Conservation (phyloP, 2,888 invertebrate genomes). For the Thereva nobilitata region DNA sequence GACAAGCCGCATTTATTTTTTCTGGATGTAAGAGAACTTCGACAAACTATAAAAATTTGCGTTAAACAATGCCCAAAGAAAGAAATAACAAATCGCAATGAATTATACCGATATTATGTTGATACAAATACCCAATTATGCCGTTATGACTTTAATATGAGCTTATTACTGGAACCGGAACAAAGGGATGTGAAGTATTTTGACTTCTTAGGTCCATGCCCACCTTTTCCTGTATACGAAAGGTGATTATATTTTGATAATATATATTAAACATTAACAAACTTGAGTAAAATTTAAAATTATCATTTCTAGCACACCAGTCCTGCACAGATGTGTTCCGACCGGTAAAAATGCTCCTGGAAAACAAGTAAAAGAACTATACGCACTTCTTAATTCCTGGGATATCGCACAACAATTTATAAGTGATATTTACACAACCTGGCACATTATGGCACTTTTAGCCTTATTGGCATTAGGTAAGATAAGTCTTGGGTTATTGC, state of each 20-base stretch:
- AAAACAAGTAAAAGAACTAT: conserved; percentile 71
- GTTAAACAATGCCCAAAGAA: conserved; percentile 83
- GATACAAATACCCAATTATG: conserved; percentile 78
- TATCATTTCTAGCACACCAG: conserved; percentile 68
- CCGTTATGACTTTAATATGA: conserved; percentile 69
- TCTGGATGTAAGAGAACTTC: conserved; percentile 76
- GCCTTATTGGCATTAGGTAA: conserved; percentile 81
- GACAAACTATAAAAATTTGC: conserved; percentile 82
- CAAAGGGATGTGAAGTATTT: conserved; percentile 51
- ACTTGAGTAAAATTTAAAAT: too few relatives aligned
- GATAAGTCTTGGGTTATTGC: conserved; percentile 13
- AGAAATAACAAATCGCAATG: conserved; percentile 65
- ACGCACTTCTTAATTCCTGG: conserved; percentile 83
- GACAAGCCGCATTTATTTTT: conserved; percentile 82
- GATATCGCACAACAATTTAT: conserved; percentile 86
- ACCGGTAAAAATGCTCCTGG: conserved; percentile 68
- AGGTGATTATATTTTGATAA: conserved; percentile 59
- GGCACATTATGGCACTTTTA: conserved; percentile 82
- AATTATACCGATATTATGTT: conserved; percentile 73
- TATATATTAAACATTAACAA: conserved; percentile 37
- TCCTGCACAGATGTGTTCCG: conserved; percentile 89
- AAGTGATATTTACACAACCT: conserved; percentile 84
- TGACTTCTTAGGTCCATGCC: conserved; percentile 74
- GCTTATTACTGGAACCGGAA: conserved; percentile 59
- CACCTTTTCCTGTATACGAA: conserved; percentile 75